Base-by-base conservation (phyloP, 2,113 vertebrate genomes). In the Pseudorhombus dupliciocellatus region DNA sequence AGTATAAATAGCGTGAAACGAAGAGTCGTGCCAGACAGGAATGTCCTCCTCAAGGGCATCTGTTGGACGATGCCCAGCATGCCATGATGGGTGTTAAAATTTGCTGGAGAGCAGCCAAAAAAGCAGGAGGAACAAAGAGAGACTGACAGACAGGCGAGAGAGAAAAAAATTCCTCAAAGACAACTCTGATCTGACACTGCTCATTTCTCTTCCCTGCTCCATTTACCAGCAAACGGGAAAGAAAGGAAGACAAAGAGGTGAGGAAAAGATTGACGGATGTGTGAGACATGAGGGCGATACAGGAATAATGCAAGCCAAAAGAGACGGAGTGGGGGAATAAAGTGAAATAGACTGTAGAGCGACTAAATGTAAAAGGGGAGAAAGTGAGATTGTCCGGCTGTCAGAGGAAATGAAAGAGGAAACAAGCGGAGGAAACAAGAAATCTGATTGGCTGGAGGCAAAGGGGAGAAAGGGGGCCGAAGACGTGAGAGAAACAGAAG, bases 71-170 rank as follows among this genome's bases (percentile, higher is more conserved):
- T 87, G 72, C 77, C 79, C 83, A 88, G 84, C 67, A 55, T 68
- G 30, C 70, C 84, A 34, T 77, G 88, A 90, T 75, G 87, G 87
- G 80, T 90, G 88, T 83, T 88, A 90, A 91, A 84, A 89, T 86
- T 85, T 81, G 62, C 88, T 93, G 94, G 94, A 88, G 14, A 64
- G 2, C 1, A 15, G 90, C 92, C 94, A 94, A 89, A 75, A 75
- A n/a, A 37, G 4, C 34, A n/a, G 37, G 26, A 46, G 53, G 66
- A 4, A 42, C 30, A 50, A 52, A 30, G 8, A 21, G 25, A 61
- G 16, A 40, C 30, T 22, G 55, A 69, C 70, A 52, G 56, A 72
- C 30, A 73, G 44, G 44, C 18, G 66, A 55, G 75, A 30, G n/a
- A n/a, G n/a, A 72, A 44, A 80, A 40, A 85, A 90, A 92, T 89